Percentiles rank a stretch among this genome's conserved stretches.
These are phyloP conservation scores for Sardinella longiceps DNA, from an alignment of 2,797 vertebrate species.

Conservation along the genomic window DNA sequence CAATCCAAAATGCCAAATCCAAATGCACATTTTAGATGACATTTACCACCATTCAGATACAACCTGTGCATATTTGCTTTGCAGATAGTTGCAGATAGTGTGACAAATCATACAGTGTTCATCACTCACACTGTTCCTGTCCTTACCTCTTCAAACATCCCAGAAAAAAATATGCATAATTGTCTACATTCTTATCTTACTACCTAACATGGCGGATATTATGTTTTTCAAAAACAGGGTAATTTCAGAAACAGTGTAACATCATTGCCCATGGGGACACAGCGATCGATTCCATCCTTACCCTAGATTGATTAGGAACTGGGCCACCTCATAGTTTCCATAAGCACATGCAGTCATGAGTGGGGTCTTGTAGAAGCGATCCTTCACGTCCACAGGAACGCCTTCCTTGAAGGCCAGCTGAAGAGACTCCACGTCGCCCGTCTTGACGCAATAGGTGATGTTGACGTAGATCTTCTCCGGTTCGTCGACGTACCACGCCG, in stretches of 20 bases:
- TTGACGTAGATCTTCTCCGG: slow-evolving; percentile 75
- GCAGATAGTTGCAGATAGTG: too few species aligned
- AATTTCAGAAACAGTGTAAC: too few species aligned
- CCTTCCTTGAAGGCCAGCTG: slow-evolving; percentile 83
- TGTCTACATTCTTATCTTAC: neutral
- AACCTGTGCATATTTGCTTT: neutral
- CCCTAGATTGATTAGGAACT: slow-evolving; percentile 85
- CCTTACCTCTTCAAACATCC: neutral
- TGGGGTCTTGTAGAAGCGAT: slow-evolving; percentile 89
- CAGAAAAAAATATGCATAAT: neutral
- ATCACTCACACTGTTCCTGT: neutral
- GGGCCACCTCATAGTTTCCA: slow-evolving; percentile 80
- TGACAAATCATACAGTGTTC: too few species aligned
- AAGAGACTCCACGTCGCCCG: slow-evolving; percentile 84
- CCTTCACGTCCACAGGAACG: slow-evolving; percentile 84
- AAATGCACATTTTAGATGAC: too few species aligned
- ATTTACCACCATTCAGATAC: neutral
- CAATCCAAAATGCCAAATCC: too few species aligned
- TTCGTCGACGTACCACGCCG: slow-evolving; percentile 84
- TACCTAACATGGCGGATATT: neutral
- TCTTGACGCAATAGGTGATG: slow-evolving; percentile 82
- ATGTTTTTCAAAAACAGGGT: too few species aligned
- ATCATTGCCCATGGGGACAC: too few species aligned
- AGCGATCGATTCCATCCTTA: slow-evolving; percentile 53
- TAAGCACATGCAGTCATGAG: slow-evolving; percentile 86